A percentile compares a stretch with the other conserved stretches of the same genome.
phyloP scores from a whole-genome alignment of 2,113 vertebrate genomes.

The Macrotis lagotis region DNA sequence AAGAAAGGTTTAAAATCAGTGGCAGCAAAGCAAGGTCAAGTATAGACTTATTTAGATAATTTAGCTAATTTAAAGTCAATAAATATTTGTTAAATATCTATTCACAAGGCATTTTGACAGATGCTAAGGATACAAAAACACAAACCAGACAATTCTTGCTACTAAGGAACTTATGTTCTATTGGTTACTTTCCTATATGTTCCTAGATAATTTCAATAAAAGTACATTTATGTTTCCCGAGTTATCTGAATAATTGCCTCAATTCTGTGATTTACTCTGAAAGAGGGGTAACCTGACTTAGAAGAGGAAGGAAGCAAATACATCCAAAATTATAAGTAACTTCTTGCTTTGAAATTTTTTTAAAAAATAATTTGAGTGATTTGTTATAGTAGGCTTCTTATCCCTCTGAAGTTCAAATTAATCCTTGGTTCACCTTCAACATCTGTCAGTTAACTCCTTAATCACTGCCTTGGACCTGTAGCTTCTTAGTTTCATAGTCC shows the following conservation, averaged over 20 bases:
- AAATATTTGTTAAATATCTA: neutral
- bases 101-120: neutral
- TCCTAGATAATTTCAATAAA: neutral
- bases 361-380: no score
- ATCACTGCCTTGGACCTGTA: neutral
- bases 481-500: neutral
- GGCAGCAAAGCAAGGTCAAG: neutral
- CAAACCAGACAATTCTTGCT: neutral
- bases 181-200: neutral
- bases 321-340: neutral
- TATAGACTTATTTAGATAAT: neutral
- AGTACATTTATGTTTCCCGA: neutral
- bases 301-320: neutral
- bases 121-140: neutral
- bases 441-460: neutral
- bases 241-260: neutral
- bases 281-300: neutral
- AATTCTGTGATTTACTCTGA: neutral
- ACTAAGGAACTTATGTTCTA: neutral
- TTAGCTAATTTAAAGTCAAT: neutral
- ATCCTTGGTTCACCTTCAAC: neutral
- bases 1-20: neutral
- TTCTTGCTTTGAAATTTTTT: no score
- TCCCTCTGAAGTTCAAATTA: neutral
- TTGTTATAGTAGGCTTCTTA: neutral